Base-by-base conservation (phyloP, 2,888 invertebrate species). In the Scaptomyza caliginosa region DNA sequence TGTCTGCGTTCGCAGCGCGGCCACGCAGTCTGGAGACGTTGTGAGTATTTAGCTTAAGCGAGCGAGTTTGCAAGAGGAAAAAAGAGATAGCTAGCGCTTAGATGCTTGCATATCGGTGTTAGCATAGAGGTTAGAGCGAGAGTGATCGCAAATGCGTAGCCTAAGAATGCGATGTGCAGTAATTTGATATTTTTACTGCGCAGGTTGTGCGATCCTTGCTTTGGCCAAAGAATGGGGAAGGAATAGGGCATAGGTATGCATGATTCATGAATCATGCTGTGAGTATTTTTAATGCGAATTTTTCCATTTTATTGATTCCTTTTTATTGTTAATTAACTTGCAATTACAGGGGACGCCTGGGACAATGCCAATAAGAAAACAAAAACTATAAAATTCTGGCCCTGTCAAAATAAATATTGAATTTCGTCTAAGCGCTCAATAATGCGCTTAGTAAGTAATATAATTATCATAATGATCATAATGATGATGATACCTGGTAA, bases 401-500 rank as follows among this genome's bases (percentile, higher is more conserved):
- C 48, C 75, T 88, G 89, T 88, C 88, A 89, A 88, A 88, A 88
- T 88, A 89, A 82, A 88, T 88, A 88, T 88, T 88, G 73, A 88
- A 45, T 88, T 88, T 76, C 87, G 8, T 30, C 39, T 39, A 40
- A 74, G 45, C 51, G 36, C 26, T 72, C 46, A 50, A 45, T 42
- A 45, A 56, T 46, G 28, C 24, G 19, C 43, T 43, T 45, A 4
- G 0, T 28, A 11, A 11, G 7, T 17, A 26, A 17, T 17, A 5
- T 30, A 46, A 50, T 51, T 3, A 51, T 59, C 17, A 38, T 36
- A 23, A 49, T 42, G 5, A 39, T 36, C 7, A 45, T 52, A n/a
- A 48, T 56, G 13, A 56, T 32, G 28, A 54, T 49, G 11, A 39
- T 38, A 36, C 7, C 28, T 24, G 30, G 74, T 59, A 74, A 77